Evolutionary conservation across 2,797 vertebrate species (phyloP).

Genomic region (Decapterus maruadsi): DNA sequence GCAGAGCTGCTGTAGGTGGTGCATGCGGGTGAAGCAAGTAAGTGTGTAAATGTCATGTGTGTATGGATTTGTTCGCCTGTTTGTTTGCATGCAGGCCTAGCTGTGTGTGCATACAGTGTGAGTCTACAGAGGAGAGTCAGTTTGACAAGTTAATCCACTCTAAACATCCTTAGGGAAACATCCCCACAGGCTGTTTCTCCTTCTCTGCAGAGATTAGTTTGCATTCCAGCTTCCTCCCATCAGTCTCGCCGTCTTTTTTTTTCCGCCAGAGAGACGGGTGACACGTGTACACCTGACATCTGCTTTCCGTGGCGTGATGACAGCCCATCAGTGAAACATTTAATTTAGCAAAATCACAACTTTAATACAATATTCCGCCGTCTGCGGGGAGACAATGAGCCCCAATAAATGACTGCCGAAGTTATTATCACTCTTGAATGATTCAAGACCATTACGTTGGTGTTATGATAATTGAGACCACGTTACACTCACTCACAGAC

Average conservation of each 20-base stretch:
- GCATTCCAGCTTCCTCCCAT: slow-evolving; percentile 75
- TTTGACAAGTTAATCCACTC: slow-evolving; percentile 84
- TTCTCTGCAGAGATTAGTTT: slow-evolving; percentile 80
- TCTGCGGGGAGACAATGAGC: slow-evolving; percentile 4
- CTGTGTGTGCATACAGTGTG: slow-evolving; percentile 41
- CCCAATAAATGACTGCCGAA: not conserved
- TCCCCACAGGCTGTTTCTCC: slow-evolving; percentile 76
- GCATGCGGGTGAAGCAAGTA: slow-evolving; percentile 19
- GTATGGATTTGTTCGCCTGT: slow-evolving; percentile 48
- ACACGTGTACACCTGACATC: slow-evolving; percentile 62
- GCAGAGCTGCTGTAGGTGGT: slow-evolving; percentile 26
- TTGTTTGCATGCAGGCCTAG: slow-evolving; percentile 36
- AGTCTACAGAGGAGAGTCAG: slow-evolving; percentile 59
- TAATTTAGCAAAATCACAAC: slow-evolving; percentile 48
- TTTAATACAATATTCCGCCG: slow-evolving; percentile 1
- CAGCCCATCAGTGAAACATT: slow-evolving; percentile 40
- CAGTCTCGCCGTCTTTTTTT: slow-evolving; percentile 47
- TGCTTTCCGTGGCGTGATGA: slow-evolving; percentile 51
- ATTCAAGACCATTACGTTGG: not conserved
- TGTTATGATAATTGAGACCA: not conserved
- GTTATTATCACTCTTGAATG: slow-evolving; percentile 12
- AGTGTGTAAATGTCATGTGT: slow-evolving; percentile 47
- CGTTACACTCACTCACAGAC: not conserved
- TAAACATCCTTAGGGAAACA: slow-evolving; percentile 79
- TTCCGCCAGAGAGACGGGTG: slow-evolving; percentile 41